Base-by-base conservation (phyloP, 1,140 invertebrate species). In the Heterodera schachtii region DNA sequence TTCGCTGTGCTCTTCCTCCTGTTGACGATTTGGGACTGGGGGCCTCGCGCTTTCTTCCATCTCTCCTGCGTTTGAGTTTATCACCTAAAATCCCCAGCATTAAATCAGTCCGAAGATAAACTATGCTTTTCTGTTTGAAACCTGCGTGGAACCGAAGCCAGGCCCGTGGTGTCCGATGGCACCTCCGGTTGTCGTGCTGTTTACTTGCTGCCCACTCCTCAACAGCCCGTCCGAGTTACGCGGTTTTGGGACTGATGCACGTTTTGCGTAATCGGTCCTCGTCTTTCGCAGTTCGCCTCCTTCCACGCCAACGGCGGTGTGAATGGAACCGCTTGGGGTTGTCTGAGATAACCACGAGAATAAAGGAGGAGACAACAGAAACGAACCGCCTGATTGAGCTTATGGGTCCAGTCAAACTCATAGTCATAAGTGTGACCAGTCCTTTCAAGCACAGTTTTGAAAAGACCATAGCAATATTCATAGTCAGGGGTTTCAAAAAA, bases 401-500 rank as follows among this genome's bases (percentile, higher is more conserved):
- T 90, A 5, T 85, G 85, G 5, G 85, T 85, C 88, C 88, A 90
- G 80, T 90, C 88, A 74, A 90, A 90, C 69, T 90, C 89, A 67
- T 89, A 88, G 71, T 90, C 88, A 76, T 90, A 90, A 19, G 85
- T 85, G 57, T 78, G 71, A 9, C 89, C 88, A 11, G 81, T 70
- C 41, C 88, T 79, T 46, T 90, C 89, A 4, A 90, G 73, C n/a
- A 90, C 89, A 31, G 81, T 70, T 73, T 88, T 90, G 81, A 90
- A 90, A 4, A 90, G 73, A 67, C 90, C 88, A 76, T 89, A 89
- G 66, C 89, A 90, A 93, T 98, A 97, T 91, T 98, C 96, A 92
- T 99, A 99, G 91, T 99, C 97, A 47, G 98, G 98, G 81, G 96
- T 98, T 93, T 99, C 97, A 92, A 98, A 99, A 92, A 99, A 99